Evolutionary conservation across 1,140 invertebrate genomes (phyloP).

Genomic region (Heliconius himera): DNA sequence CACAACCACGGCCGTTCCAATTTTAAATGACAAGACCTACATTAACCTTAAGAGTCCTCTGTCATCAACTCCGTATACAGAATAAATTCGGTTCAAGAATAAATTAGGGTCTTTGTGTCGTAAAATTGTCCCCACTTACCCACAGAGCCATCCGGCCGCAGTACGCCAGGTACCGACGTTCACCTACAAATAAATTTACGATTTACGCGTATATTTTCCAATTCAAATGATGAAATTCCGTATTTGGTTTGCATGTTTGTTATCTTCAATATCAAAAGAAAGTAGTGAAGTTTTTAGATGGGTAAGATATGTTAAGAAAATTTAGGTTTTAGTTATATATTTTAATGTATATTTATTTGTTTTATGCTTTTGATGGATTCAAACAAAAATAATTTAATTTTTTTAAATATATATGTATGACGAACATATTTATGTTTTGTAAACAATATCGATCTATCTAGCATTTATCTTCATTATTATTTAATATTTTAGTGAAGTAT

Average conservation of each 20-base stretch:
- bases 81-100: conserved; percentile 76
- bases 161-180: conserved; percentile 43
- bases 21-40: conserved; percentile 64
- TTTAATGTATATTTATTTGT: not conserved
- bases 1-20: conserved; percentile 43
- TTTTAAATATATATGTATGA: too few species aligned
- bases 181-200: conserved; percentile 58
- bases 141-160: conserved; percentile 52
- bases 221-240: conserved; percentile 13
- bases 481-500: not conserved
- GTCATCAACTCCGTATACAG: conserved; percentile 47
- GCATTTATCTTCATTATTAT: not conserved
- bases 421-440: too few species aligned
- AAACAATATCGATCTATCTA: too few species aligned
- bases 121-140: conserved; percentile 62
- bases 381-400: too few species aligned
- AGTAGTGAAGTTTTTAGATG: not conserved
- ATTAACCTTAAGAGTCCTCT: conserved; percentile 39
- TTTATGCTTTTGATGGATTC: not conserved
- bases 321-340: not conserved
- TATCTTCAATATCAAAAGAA: not conserved
- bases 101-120: conserved; percentile 75
- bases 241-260: conserved; percentile 23
- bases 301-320: not conserved
- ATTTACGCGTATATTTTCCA: conserved; percentile 55